phyloP scores from a whole-genome alignment of 2,797 vertebrate genomes.

The Sciurus vulgaris region DNA sequence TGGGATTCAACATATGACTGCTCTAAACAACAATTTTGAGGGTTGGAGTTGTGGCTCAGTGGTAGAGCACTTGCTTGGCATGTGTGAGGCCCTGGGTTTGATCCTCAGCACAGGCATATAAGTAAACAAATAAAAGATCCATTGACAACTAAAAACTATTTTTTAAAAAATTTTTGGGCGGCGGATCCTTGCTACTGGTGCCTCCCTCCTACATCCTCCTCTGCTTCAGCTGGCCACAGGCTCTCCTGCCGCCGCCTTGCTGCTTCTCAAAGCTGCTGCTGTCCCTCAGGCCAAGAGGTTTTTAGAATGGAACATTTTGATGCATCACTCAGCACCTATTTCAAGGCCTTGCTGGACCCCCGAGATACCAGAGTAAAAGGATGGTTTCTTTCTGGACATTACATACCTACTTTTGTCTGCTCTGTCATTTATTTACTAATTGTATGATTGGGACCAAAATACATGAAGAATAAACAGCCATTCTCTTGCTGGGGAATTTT shows the following conservation, averaged over 20 bases:
- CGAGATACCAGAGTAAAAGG: slow-evolving; percentile 96
- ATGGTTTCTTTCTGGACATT: slow-evolving; percentile 97
- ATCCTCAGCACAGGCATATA: too few species aligned
- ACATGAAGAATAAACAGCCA: slow-evolving; percentile 94
- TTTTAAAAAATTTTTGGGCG: not conserved
- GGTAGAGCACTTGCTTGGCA: too few species aligned
- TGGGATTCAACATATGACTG: not conserved
- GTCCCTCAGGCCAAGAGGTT: slow-evolving; percentile 68
- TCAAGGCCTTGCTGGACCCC: slow-evolving; percentile 95
- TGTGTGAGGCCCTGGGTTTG: too few species aligned
- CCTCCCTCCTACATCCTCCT: slow-evolving; percentile 27
- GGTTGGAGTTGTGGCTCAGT: too few species aligned
- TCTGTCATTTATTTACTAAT: slow-evolving; percentile 95
- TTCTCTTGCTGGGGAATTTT: slow-evolving; percentile 93
- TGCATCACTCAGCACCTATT: slow-evolving; percentile 93
- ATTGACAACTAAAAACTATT: too few species aligned
- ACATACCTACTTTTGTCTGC: slow-evolving; percentile 94
- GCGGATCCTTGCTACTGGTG: not conserved
- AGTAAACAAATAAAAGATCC: too few species aligned
- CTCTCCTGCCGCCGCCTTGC: not conserved
- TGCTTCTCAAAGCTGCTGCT: not conserved
- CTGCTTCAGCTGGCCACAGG: slow-evolving; percentile 20
- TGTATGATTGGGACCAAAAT: slow-evolving; percentile 97
- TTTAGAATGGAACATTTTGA: slow-evolving; percentile 94
- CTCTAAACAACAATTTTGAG: slow-evolving; percentile 1